Conservation (phyloP, 2,888 invertebrate genomes). For the Philhelius pedissequus region DNA sequence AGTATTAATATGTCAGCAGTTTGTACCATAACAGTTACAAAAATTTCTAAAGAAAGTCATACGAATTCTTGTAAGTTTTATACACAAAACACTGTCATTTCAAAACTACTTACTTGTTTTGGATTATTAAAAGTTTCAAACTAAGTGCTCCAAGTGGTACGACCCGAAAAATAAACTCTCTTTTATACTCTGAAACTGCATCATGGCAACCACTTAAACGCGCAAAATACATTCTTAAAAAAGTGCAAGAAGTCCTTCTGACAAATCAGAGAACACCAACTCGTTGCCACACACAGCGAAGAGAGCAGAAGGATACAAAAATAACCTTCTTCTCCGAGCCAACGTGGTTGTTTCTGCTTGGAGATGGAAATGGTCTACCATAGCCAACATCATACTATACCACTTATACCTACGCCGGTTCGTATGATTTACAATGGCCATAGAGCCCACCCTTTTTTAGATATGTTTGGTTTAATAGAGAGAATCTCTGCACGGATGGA, state of each 20-base stretch:
- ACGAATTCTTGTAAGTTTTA: too few species aligned
- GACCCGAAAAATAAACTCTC: too few species aligned
- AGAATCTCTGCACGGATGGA: conserved; percentile 48
- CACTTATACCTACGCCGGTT: background rate
- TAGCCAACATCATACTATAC: background rate
- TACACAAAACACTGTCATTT: too few species aligned
- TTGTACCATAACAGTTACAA: too few species aligned
- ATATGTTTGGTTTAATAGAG: conserved; percentile 15
- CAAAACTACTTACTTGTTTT: too few species aligned
- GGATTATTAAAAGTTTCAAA: too few species aligned
- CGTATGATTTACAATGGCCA: conserved; percentile 19
- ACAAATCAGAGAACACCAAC: conserved; percentile 47
- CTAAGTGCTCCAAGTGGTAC: too few species aligned
- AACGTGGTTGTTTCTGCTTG: conserved; percentile 43
- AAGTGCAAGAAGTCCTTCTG: background rate
- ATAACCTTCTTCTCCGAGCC: background rate
- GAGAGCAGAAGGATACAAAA: background rate
- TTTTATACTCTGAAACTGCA: background rate
- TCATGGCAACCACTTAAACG: conserved; percentile 6
- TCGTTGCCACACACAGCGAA: background rate
- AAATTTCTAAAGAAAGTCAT: too few species aligned
- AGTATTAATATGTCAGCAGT: too few species aligned
- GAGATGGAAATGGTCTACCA: conserved; percentile 2
- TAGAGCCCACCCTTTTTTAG: background rate
- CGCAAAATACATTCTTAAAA: conserved; percentile 16